Conservation (phyloP, 2,797 vertebrate genomes). For the Arctocebus calabarensis region DNA sequence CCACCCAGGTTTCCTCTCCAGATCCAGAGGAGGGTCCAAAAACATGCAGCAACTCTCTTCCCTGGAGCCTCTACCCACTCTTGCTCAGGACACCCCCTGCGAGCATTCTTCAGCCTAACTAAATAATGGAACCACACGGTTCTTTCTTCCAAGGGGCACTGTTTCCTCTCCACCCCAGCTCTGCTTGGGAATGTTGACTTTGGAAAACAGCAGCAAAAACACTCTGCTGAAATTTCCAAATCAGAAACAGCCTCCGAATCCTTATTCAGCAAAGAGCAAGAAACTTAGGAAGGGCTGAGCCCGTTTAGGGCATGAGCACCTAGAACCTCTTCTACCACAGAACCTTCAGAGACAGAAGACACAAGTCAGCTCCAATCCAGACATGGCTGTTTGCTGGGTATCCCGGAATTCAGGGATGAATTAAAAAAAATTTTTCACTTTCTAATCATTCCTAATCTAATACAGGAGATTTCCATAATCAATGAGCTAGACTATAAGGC, state of each 20-base stretch:
- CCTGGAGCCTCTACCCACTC: not conserved
- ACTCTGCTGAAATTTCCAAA: constrained; percentile 75
- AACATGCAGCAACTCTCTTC: not conserved
- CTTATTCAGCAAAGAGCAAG: constrained; percentile 46
- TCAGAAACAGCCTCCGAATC: constrained; percentile 76
- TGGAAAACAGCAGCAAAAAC: constrained; percentile 74
- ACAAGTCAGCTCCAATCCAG: not conserved
- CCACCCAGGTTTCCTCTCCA: not conserved
- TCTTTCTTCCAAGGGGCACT: constrained; percentile 71
- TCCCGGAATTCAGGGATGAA: not conserved
- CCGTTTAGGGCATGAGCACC: not conserved
- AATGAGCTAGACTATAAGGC: not conserved
- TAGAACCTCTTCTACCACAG: not conserved
- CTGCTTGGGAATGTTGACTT: constrained; percentile 81
- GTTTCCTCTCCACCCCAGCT: constrained; percentile 64
- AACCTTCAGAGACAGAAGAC: not conserved
- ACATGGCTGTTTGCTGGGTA: not conserved
- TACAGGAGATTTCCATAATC: not conserved
- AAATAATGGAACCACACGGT: constrained; percentile 78
- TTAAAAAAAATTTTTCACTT: not conserved
- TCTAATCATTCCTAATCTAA: not conserved
- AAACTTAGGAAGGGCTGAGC: not conserved
- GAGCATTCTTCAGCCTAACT: constrained; percentile 77
- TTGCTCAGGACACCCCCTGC: not conserved
- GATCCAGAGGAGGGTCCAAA: not conserved